Evolutionary conservation across 2,797 vertebrate genomes (phyloP), one percentile per base, ranked within the genome.

Genomic region (Limnodromus scolopaceus): DNA sequence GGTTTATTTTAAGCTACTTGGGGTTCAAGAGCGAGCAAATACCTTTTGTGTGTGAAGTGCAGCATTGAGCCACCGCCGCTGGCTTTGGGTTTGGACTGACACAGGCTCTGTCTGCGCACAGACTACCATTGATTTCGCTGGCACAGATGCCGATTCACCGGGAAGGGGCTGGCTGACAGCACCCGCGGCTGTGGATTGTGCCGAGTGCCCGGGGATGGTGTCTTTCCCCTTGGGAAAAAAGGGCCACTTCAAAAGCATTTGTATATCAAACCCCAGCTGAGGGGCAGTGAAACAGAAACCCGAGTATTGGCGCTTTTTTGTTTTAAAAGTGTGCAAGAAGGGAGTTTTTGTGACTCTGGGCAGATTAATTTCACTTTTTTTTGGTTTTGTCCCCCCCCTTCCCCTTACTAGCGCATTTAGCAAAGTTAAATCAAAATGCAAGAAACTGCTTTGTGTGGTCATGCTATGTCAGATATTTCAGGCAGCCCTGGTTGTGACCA

Each of bases 231-330:
- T 5, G 5, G 54, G 28, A 72, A 64, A 87, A 92, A 89, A 45
- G 71, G 55, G 60, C 74, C 61, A n/a, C 93, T 57, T 85, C 58
- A 83, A 53, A 80, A 72, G 53, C 5, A 0, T 84, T 87, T 94
- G 58, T 94, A 2, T 87, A 46, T 49, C 45, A 34, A 92, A 79
- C 13, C 38, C 38, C 87, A 95, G 87, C 65, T 92, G 93, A 89
- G 64, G 13, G 61, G 28, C 89, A 60, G 25, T 51, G 57, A 58
- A 86, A 86, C 80, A 93, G 83, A 88, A 94, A 81, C 74, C 23
- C 13, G 0, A 92, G 57, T 54, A 49, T 78, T 76, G 65, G 18
- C 2, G 2, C 2, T 11, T 34, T 32, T 19, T 85, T 76, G 27
- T 51, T 69, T 61, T 36, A 20, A 13, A 83, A 93, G 65, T 24